Evolutionary conservation across 2,888 invertebrate genomes (phyloP).

Genomic region (Catocala nupta): DNA sequence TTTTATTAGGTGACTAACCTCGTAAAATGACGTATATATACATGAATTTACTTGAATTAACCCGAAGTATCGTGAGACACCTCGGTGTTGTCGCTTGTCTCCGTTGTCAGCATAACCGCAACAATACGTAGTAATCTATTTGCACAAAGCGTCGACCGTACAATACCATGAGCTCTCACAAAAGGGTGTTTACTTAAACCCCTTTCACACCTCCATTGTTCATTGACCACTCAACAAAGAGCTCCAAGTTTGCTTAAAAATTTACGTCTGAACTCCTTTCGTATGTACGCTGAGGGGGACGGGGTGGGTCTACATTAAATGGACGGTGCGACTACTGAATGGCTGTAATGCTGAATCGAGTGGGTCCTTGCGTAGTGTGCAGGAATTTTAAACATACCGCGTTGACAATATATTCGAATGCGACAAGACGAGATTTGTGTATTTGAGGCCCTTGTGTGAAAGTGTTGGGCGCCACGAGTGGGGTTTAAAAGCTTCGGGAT

Average conservation of each 20-base stretch:
- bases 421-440: constrained; percentile 51
- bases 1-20: constrained; percentile 17
- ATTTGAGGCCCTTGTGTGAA: constrained; percentile 42
- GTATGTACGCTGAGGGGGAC: constrained; percentile 35
- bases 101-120: constrained; percentile 61
- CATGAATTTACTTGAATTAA: constrained; percentile 19
- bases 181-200: constrained; percentile 86
- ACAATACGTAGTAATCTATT: constrained; percentile 83
- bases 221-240: constrained; percentile 62
- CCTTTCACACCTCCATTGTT: constrained; percentile 85
- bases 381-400: constrained; percentile 73
- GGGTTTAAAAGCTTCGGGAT: constrained; percentile 46
- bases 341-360: constrained; percentile 75
- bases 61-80: constrained; percentile 16
- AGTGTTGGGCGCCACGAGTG: constrained; percentile 45
- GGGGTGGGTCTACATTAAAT: constrained; percentile 54
- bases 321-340: constrained; percentile 65
- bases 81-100: constrained; percentile 40
- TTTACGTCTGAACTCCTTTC: constrained; percentile 40
- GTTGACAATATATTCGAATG: constrained; percentile 61
- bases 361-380: constrained; percentile 66
- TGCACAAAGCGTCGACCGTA: constrained; percentile 77
- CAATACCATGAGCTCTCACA: constrained; percentile 77
- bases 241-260: constrained; percentile 49
- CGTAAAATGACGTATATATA: constrained; percentile 6